Evolutionary conservation across 1,140 invertebrate species (phyloP), one percentile per base, ranked within the genome.

Genomic region (Eumeta japonica): DNA sequence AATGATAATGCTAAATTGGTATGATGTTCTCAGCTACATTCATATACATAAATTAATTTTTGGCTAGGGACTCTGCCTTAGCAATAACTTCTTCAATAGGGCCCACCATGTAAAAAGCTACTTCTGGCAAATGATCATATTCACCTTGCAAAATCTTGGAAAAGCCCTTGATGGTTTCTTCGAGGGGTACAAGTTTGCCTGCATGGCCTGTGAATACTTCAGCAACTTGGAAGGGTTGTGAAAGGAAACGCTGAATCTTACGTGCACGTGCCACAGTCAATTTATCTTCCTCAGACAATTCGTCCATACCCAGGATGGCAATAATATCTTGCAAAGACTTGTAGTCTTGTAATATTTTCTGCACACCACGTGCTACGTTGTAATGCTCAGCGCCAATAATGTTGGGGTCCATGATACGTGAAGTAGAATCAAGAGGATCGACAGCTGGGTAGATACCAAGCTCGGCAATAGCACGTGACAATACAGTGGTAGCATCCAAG

Each of bases 91-190:
- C 94, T 66, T 95, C 91, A 55, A 97, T 92, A 34, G 87, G 86
- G 15, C 94, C 94, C 36, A 95, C 92, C 94, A 97, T 97, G 78
- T 96, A 97, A 79, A 97, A 97, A n/a, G 94, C 94, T 29, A 93
- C 87, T 78, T 97, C 94, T 3, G 94, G 94, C 41, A 97, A 72
- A 72, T 96, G 90, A 78, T 97, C 94, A 29, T 87, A 82, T 50
- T 96, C 91, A 55, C 93, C 94, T 41, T 45, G 75, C 30, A 94
- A 78, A 58, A 94, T 92, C 54, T 86, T 83, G 20, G 56, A 24
- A 46, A 75, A 75, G 47, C 81, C 89, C 64, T 87, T 87, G 53
- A 94, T 92, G 38, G 91, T 94, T 74, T 94, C 88, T 56, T 83
- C 80, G 24, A 94, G 72, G 18, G 89, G 87, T 39, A 94, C 90